These are phyloP conservation scores for Ciconia nigra DNA, from an alignment of 2,797 vertebrate species.

Conservation along the genomic window DNA sequence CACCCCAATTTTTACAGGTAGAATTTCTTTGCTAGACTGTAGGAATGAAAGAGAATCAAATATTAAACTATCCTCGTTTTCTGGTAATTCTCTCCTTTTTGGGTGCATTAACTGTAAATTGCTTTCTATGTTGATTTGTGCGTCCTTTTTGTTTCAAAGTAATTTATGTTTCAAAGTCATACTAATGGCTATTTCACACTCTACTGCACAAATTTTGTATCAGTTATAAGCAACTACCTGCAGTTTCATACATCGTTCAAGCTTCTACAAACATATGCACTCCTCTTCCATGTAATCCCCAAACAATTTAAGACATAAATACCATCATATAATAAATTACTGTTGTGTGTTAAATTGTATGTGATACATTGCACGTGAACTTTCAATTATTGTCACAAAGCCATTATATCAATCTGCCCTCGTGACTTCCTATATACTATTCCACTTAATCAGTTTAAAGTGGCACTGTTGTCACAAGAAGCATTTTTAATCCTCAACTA, in stretches of 20 bases:
- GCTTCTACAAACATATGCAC: background rate
- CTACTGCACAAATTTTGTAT: background rate
- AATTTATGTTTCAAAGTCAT: background rate
- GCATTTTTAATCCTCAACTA: background rate
- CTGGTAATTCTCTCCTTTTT: background rate
- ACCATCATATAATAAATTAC: background rate
- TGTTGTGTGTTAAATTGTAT: background rate
- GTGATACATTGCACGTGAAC: background rate
- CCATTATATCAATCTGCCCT: background rate
- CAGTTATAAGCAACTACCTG: background rate
- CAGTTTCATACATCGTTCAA: background rate
- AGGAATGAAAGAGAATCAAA: background rate
- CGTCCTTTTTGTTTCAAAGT: background rate
- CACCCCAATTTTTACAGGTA: fast-evolving
- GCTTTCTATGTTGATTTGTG: background rate
- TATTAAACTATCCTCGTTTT: background rate
- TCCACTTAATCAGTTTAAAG: background rate
- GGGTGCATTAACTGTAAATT: background rate
- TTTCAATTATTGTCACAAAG: background rate
- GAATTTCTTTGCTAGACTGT: background rate
- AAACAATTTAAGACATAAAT: background rate
- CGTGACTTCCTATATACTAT: background rate
- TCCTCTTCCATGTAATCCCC: background rate
- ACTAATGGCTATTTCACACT: background rate
- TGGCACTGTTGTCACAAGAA: background rate